phyloP scores from a whole-genome alignment of 1,140 invertebrate species.

The Thaumetopoea pityocampa region DNA sequence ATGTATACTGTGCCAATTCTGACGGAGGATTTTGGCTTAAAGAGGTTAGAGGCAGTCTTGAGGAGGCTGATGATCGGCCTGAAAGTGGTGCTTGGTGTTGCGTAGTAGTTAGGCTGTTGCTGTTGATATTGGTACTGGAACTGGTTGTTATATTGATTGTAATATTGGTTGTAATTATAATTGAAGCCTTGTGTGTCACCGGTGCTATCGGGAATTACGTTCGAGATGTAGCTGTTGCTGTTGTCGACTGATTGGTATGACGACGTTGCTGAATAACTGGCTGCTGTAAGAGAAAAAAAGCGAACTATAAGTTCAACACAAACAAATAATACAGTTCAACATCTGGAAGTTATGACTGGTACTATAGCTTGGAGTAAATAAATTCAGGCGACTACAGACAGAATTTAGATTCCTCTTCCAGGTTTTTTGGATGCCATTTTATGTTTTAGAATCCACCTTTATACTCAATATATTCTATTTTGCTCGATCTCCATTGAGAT shows the following conservation, averaged over 20 bases:
- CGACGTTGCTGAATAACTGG: conserved; percentile 48
- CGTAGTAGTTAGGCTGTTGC: conserved; percentile 42
- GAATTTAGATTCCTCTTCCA: too few species aligned
- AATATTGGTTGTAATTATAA: conserved; percentile 50
- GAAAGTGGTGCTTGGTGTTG: conserved; percentile 49
- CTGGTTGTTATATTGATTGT: conserved; percentile 61
- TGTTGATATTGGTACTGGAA: conserved; percentile 58
- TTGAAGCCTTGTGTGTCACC: conserved; percentile 50
- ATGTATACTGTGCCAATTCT: conserved; percentile 56
- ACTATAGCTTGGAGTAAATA: too few species aligned
- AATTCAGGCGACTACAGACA: too few species aligned
- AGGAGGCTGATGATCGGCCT: conserved; percentile 60
- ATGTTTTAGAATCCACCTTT: too few species aligned
- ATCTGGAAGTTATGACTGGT: background rate
- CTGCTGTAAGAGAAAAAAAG: conserved; percentile 41
- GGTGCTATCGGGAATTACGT: conserved; percentile 65
- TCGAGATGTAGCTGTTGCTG: conserved; percentile 60
- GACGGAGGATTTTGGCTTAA: conserved; percentile 58
- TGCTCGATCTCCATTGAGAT: too few species aligned
- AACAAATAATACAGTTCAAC: background rate
- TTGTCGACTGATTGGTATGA: conserved; percentile 54
- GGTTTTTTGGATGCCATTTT: too few species aligned
- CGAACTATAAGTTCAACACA: background rate
- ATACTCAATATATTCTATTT: too few species aligned
- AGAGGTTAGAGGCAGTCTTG: conserved; percentile 60